Percentiles rank a stretch among this genome's conserved stretches.
Conservation (phyloP, 1,140 invertebrate species). For the Brachionus sp. region DNA sequence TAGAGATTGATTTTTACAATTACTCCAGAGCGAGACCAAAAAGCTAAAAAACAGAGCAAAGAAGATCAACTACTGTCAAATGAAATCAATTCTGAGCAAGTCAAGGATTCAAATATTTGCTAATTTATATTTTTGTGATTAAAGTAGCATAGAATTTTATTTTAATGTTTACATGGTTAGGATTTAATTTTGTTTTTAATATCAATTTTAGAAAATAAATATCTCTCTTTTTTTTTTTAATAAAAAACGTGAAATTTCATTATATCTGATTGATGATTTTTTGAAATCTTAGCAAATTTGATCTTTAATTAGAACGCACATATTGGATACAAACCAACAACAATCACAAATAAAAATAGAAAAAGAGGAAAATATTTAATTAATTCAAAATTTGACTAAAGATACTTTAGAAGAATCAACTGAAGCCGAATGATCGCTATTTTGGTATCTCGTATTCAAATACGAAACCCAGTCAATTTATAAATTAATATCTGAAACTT, state of each 20-base stretch:
- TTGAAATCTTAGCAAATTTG: slow-evolving; percentile 25
- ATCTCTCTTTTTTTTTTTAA: not conserved
- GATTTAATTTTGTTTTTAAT: not conserved
- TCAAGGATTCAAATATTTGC: not conserved
- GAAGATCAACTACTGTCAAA: not conserved
- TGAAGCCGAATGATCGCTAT: not conserved
- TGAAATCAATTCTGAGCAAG: not conserved
- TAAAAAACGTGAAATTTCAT: not conserved
- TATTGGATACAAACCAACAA: not conserved
- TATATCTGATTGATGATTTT: slow-evolving; percentile 36
- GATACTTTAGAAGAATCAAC: not conserved
- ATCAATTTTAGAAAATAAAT: not conserved
- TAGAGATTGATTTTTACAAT: slow-evolving; percentile 1
- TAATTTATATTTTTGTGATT: not conserved
- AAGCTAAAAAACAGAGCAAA: not conserved
- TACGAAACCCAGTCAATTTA: not conserved
- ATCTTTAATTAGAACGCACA: not conserved
- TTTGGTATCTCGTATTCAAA: not conserved
- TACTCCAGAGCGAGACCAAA: slow-evolving; percentile 5
- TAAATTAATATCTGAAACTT: not conserved
- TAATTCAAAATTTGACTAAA: not conserved
- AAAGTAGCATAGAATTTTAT: slow-evolving; percentile 33
- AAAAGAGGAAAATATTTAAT: not conserved
- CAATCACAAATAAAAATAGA: not conserved
- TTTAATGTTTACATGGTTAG: not conserved